Percentiles rank a stretch among this genome's conserved stretches.
Evolutionary conservation across 1,140 invertebrate species (phyloP).

Genomic region (Sycobia sp.): DNA sequence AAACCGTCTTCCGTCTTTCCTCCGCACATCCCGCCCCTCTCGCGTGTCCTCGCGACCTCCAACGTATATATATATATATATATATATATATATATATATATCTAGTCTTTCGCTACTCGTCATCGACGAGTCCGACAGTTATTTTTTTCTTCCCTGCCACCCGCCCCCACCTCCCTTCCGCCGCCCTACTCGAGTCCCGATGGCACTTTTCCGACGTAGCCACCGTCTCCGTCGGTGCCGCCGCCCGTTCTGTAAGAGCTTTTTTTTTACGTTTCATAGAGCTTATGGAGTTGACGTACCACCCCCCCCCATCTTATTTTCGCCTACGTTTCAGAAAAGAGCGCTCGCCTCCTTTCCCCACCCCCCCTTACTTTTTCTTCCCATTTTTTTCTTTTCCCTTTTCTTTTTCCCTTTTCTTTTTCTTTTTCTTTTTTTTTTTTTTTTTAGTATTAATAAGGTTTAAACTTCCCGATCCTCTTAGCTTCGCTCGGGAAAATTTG

Average conservation of each 20-base stretch:
- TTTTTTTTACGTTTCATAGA: slow-evolving; percentile 16
- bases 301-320: slow-evolving; percentile 17
- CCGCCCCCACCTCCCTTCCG: background rate
- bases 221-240: no score
- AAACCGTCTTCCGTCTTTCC: slow-evolving; percentile 9
- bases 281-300: background rate
- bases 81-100: slow-evolving; percentile 25
- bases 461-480: slow-evolving; percentile 5
- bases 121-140: slow-evolving; percentile 22
- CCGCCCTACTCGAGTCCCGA: background rate
- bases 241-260: no score
- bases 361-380: no score
- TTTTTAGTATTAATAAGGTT: slow-evolving; percentile 33
- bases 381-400: no score
- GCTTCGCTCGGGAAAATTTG: slow-evolving; percentile 13
- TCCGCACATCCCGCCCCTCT: background rate
- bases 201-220: slow-evolving; percentile 14
- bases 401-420: no score
- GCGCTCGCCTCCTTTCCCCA: background rate
- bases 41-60: background rate
- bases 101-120: slow-evolving; percentile 18
- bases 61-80: no score
- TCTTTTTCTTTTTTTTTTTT: no score
- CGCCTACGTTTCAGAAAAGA: slow-evolving; percentile 23
- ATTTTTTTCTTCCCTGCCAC: slow-evolving; percentile 30